Evolutionary conservation across 2,113 vertebrate genomes (phyloP), one percentile per base, ranked within the genome.

Genomic region (Tragelaphus imberbis): DNA sequence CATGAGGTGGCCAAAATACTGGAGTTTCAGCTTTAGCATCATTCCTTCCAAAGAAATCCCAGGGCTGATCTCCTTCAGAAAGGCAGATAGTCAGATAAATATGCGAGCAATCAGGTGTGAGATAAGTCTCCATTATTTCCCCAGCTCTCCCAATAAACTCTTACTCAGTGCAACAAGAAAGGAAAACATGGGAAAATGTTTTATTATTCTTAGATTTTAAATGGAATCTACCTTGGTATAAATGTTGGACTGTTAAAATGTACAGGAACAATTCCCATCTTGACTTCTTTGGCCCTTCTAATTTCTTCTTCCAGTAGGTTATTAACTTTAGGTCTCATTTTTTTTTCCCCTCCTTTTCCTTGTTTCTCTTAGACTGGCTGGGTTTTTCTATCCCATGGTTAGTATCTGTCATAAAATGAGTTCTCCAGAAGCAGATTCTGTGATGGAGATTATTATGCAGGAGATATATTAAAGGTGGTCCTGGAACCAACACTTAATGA

Each of bases 321-420:
- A 47, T 16, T 49, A 65, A 47, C 10, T n/a, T 49, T 28, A 53
- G 58, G 13, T 40, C 25, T 28, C 7, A 7, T 16, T 27, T 21
- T 1, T 1, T 0, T 0, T 0, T 9, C 65, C 17, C 3, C 3
- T 28, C 23, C 27, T 65, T 91, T 91, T 30, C 59, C 23, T 5
- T 94, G 3, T 61, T 90, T 81, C 16, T 93, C n/a, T 93, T 82
- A 93, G 36, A 92, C 51, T 71, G 55, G 10, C 12, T 49, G 44
- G 28, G 2, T 27, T 91, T 90, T 90, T 90, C 13, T 36, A 10
- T 28, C 25, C 25, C 47, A 15, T 0, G 6, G 51, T 84, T 75
- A 25, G 28, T 88, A 56, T 68, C n/a, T 61, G 21, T 25, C 8
- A 0, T 40, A 84, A 23, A 13, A 21, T 59, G 56, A 53, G 30